Percentiles rank a stretch among this genome's conserved stretches.
These are phyloP conservation scores for Agonopterix arenella DNA, from an alignment of 2,888 invertebrate genomes.

Conservation along the genomic window DNA sequence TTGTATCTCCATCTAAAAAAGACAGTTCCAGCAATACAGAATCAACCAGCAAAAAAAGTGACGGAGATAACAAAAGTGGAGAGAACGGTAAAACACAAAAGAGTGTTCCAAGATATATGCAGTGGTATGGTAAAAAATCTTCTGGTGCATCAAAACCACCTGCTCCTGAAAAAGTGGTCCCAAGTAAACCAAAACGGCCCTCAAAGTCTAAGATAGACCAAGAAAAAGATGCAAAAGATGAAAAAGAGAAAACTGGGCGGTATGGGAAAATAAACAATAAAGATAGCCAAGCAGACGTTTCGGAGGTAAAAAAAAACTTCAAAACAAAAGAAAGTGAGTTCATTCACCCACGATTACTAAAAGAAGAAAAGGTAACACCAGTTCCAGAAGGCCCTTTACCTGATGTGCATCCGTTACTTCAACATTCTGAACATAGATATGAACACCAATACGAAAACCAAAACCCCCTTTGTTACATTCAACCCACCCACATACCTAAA, in stretches of 20 bases:
- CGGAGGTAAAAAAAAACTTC: constrained; percentile 74
- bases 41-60: constrained; percentile 43
- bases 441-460: constrained; percentile 79
- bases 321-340: constrained; percentile 76
- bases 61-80: constrained; percentile 33
- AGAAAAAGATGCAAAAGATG: constrained; percentile 40
- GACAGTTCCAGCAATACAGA: constrained; percentile 46
- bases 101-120: constrained; percentile 84
- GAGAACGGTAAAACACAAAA: constrained; percentile 55
- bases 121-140: constrained; percentile 83
- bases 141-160: constrained; percentile 51
- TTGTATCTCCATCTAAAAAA: constrained; percentile 32
- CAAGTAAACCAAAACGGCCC: constrained; percentile 65
- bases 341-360: constrained; percentile 63
- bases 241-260: constrained; percentile 41
- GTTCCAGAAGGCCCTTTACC: constrained; percentile 63
- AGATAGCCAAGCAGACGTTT: constrained; percentile 47
- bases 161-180: constrained; percentile 57
- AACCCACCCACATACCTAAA: constrained; percentile 79
- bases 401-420: constrained; percentile 81
- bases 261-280: constrained; percentile 65
- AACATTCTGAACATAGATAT: constrained; percentile 87
- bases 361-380: constrained; percentile 69
- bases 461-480: constrained; percentile 69
- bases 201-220: constrained; percentile 52